These are phyloP conservation scores for Alouatta palliata DNA, from an alignment of 2,113 vertebrate species.

Conservation along the genomic window DNA sequence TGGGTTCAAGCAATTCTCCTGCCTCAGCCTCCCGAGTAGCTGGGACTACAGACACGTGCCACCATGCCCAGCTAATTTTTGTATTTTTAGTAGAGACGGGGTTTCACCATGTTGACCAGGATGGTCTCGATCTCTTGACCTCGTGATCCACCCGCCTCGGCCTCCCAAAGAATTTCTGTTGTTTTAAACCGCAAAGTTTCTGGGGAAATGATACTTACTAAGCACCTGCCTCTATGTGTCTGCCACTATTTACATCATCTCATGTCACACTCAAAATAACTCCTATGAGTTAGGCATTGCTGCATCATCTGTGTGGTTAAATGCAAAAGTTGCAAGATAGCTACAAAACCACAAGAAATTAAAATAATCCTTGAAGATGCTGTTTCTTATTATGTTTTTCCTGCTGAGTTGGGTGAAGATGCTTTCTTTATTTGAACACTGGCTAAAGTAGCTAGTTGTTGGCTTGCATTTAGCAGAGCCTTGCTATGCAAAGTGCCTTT, in stretches of 20 bases:
- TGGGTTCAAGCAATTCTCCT: no score
- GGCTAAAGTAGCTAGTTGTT: not conserved
- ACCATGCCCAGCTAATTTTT: no score
- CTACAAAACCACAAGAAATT: not conserved
- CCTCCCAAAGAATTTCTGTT: not conserved
- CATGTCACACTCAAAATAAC: not conserved
- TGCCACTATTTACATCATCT: accelerated
- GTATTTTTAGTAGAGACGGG: no score
- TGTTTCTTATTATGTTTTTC: not conserved
- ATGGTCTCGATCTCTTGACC: no score
- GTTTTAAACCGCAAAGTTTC: not conserved
- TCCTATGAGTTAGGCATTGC: not conserved
- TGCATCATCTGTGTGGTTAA: not conserved
- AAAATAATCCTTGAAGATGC: not conserved
- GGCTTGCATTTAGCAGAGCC: not conserved
- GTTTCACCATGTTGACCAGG: no score
- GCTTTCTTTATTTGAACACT: not conserved
- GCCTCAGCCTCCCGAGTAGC: no score
- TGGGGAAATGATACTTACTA: not conserved
- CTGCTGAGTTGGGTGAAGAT: not conserved
- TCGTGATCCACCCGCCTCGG: no score
- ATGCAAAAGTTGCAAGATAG: not conserved
- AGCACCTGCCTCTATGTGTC: not conserved
- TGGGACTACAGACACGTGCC: no score
- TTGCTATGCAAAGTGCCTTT: not conserved